phyloP scores from a whole-genome alignment of 2,888 invertebrate genomes.

The Pterostichus madidus region DNA sequence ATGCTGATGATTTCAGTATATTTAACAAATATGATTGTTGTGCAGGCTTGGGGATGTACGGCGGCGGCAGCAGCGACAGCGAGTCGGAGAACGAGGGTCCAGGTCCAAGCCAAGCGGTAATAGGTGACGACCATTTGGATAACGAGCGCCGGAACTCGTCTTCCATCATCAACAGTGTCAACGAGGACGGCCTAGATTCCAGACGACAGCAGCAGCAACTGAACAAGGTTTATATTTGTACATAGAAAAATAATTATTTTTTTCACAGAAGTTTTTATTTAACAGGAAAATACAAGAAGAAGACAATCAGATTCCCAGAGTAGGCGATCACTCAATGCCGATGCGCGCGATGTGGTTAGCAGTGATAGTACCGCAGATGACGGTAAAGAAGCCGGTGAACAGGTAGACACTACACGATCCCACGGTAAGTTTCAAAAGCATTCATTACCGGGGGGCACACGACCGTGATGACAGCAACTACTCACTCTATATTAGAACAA shows the following conservation, averaged over 20 bases:
- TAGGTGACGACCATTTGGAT: constrained; percentile 19
- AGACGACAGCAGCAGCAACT: constrained; percentile 30
- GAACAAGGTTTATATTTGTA: neutral
- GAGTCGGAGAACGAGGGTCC: constrained; percentile 71
- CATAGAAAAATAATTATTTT: constrained; percentile 5
- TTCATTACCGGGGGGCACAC: constrained; percentile 35
- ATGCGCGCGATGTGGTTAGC: constrained; percentile 72
- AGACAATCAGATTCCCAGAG: constrained; percentile 29
- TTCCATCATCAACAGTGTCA: constrained; percentile 1
- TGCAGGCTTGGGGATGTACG: constrained; percentile 91
- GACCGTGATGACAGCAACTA: constrained; percentile 2
- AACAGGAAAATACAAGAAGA: constrained; percentile 5
- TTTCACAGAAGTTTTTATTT: neutral
- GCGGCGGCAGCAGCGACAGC: constrained; percentile 82
- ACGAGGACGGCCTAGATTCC: constrained; percentile 36
- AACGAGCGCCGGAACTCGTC: constrained; percentile 21
- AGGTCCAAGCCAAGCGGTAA: neutral
- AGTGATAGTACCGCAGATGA: constrained; percentile 74
- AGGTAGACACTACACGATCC: constrained; percentile 74
- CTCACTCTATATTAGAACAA: neutral
- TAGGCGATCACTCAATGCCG: constrained; percentile 23
- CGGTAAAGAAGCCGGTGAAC: constrained; percentile 76
- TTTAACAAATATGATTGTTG: neutral
- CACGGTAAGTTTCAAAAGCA: constrained; percentile 73
- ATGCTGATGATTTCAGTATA: neutral